Evolutionary conservation across 2,113 vertebrate species (phyloP).

Genomic region (Arvicanthis niloticus): DNA sequence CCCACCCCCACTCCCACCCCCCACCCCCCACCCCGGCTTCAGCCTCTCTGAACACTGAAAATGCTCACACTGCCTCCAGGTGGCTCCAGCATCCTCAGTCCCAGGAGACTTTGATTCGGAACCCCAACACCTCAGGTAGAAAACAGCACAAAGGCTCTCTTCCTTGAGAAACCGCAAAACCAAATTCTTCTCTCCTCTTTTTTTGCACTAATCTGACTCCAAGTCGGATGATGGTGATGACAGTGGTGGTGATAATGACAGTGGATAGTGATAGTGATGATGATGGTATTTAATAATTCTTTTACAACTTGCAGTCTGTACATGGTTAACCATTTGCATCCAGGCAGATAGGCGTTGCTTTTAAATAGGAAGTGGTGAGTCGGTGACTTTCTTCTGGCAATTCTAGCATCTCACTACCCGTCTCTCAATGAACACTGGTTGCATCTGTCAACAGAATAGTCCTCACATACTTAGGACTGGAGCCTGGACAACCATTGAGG

Average conservation of each 20-base stretch:
- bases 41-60: too few species aligned
- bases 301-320: background rate
- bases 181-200: background rate
- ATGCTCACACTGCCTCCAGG: fast-evolving
- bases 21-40: background rate
- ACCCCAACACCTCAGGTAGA: fast-evolving
- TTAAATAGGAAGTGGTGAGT: slow-evolving; percentile 75
- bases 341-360: slow-evolving; percentile 62
- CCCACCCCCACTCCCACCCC: too few species aligned
- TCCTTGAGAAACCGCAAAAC: fast-evolving
- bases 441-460: background rate
- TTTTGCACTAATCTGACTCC: fast-evolving
- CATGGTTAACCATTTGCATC: slow-evolving; percentile 52
- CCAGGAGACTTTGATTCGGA: fast-evolving
- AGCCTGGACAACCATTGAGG: fast-evolving
- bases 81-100: background rate
- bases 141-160: background rate
- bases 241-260: background rate
- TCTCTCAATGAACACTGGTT: background rate
- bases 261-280: background rate
- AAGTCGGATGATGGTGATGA: background rate
- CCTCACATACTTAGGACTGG: fast-evolving
- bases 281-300: background rate
- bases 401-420: background rate
- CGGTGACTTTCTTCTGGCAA: background rate